Base-by-base conservation (phyloP, 2,113 vertebrate genomes). In the Chaetura pelagica region DNA sequence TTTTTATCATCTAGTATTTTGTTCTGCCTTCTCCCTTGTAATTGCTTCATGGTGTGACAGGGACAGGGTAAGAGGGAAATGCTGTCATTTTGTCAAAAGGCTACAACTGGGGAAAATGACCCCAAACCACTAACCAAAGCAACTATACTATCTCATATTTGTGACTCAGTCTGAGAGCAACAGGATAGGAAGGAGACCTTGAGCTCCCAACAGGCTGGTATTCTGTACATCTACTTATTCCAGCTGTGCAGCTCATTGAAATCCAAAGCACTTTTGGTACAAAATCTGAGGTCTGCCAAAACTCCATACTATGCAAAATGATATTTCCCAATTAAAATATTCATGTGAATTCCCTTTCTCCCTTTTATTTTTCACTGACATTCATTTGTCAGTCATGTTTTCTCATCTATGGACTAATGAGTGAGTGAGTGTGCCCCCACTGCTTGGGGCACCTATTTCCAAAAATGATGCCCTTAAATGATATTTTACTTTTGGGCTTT, bases 1-100 rank as follows among this genome's bases (percentile, higher is more conserved):
- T 79, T 96, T 96, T 89, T 79, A 69, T 84, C 27, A 30, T 91
- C 79, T 79, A 19, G 32, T 79, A 4, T 79, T 89, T 91, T 87
- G 35, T 87, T 76, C 77, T 91, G 38, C 73, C n/a, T 94, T 89
- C 69, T 94, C 40, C 35, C 73, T 82, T 61, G 76, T 67, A 2
- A 0, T 46, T 64, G 27, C 78, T 91, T 84, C 40, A n/a, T 34
- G 40, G 26, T 19, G 24, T 78, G 69, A 46, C 74, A 87, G 78
- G 81, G 74, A 69, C 59, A 73, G 59, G 62, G 26, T 27, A 64
- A 61, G 19, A 84, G 77, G 54, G 40, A 84, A 89, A 63, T 15
- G 46, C 27, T 20, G 21, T 74, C 74, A 16, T 46, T 94, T 81
- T 87, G 64, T 87, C 48, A 81, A 29, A 74, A 64, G 64, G 27